Evolutionary conservation across 1,140 invertebrate genomes (phyloP).

Genomic region (Pygmarrhopalites habei): DNA sequence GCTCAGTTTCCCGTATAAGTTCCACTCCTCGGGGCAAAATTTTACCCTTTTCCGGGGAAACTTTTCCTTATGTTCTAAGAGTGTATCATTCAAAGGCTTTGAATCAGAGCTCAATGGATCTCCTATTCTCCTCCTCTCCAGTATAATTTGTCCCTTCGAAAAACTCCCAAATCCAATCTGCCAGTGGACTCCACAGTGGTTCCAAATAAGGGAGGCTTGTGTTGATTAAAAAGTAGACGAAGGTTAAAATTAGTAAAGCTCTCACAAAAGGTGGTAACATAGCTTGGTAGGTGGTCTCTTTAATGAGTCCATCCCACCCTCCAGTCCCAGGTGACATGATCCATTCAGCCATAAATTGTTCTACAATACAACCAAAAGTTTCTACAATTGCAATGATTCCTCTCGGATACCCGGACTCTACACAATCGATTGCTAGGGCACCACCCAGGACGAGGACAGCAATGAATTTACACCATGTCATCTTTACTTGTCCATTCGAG

Average conservation of each 20-base stretch:
- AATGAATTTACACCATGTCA: conserved; percentile 36
- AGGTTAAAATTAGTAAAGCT: conserved; percentile 25
- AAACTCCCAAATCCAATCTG: no score
- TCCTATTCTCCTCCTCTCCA: no score
- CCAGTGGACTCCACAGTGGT: no score
- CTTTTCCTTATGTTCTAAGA: no score
- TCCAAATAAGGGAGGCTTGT: neutral
- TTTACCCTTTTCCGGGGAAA: no score
- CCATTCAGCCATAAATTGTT: conserved; percentile 37
- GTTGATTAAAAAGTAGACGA: neutral
- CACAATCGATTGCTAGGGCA: conserved; percentile 33
- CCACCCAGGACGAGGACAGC: conserved; percentile 29
- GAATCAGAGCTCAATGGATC: no score
- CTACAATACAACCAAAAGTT: conserved; percentile 33
- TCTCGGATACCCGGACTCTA: conserved; percentile 33
- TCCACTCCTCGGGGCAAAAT: no score
- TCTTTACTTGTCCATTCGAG: conserved; percentile 19
- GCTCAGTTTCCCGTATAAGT: no score
- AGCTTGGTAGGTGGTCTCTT: conserved; percentile 26
- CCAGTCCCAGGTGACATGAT: conserved; percentile 21
- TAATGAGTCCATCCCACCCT: conserved; percentile 37
- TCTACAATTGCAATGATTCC: conserved; percentile 36
- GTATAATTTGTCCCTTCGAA: no score
- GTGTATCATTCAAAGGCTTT: no score
- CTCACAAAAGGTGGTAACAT: conserved; percentile 29